phyloP scores from a whole-genome alignment of 2,113 vertebrate species.

The Pantherophis guttatus region DNA sequence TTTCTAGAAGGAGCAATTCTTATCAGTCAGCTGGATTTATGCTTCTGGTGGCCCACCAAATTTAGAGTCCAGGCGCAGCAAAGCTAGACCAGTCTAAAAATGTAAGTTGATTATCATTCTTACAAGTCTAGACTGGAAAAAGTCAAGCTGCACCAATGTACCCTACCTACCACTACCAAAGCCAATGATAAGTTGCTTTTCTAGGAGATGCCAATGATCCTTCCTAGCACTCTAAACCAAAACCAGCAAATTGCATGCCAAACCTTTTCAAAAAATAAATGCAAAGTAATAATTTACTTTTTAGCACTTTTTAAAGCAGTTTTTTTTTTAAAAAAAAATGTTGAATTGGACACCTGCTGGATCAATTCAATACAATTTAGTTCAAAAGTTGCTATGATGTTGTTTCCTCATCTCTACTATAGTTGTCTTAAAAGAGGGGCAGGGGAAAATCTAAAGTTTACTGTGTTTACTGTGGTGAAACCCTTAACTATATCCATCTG shows the following conservation, averaged over 20 bases:
- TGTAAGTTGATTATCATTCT: background rate
- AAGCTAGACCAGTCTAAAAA: background rate
- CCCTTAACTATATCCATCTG: background rate
- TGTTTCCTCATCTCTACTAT: background rate
- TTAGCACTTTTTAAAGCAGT: background rate
- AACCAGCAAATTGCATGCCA: background rate
- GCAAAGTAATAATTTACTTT: background rate
- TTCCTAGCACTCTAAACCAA: background rate
- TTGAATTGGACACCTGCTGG: background rate
- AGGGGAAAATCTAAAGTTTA: background rate
- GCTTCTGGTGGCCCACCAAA: background rate
- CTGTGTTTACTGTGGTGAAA: background rate
- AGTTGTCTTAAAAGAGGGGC: background rate
- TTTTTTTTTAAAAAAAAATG: background rate
- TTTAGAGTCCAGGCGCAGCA: background rate
- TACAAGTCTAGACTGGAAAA: background rate
- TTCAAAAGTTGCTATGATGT: background rate
- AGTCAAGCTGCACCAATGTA: background rate
- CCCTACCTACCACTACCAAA: background rate
- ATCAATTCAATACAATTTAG: background rate
- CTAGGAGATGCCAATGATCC: background rate
- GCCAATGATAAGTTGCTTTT: background rate
- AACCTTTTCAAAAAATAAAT: background rate
- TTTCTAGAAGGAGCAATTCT: background rate
- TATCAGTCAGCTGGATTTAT: background rate